These are phyloP conservation scores for Psammodynastes pulverulentus DNA, from an alignment of 2,113 vertebrate genomes.

Conservation along the genomic window DNA sequence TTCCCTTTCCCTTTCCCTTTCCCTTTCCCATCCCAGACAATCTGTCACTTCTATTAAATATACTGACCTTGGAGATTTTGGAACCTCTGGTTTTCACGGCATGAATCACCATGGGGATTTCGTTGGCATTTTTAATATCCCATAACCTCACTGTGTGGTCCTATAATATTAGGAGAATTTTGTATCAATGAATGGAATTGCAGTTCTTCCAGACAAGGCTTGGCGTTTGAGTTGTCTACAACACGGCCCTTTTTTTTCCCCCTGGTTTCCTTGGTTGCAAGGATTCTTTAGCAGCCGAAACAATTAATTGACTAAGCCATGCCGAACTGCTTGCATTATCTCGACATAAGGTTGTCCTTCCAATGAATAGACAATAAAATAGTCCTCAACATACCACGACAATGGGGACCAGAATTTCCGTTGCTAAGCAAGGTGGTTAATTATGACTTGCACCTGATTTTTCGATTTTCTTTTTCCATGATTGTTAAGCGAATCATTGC, in stretches of 20 bases:
- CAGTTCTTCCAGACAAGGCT: not conserved
- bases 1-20: no score
- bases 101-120: constrained; percentile 62
- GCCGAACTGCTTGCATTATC: not conserved
- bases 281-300: not conserved
- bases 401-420: not conserved
- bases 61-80: constrained; percentile 64
- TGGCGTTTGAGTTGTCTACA: not conserved
- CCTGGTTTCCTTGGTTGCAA: not conserved
- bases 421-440: not conserved
- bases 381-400: not conserved
- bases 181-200: not conserved
- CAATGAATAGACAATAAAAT: not conserved
- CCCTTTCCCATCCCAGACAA: no score
- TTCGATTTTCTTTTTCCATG: not conserved
- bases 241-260: not conserved
- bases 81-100: constrained; percentile 46
- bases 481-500: not conserved
- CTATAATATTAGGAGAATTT: constrained; percentile 42
- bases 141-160: constrained; percentile 72
- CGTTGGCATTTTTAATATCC: constrained; percentile 69
- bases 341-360: not conserved
- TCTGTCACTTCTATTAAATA: not conserved
- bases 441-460: not conserved
- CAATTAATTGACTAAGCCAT: not conserved